Evolutionary conservation across 2,888 invertebrate species (phyloP).

Genomic region (Digitonthophagus gazella): DNA sequence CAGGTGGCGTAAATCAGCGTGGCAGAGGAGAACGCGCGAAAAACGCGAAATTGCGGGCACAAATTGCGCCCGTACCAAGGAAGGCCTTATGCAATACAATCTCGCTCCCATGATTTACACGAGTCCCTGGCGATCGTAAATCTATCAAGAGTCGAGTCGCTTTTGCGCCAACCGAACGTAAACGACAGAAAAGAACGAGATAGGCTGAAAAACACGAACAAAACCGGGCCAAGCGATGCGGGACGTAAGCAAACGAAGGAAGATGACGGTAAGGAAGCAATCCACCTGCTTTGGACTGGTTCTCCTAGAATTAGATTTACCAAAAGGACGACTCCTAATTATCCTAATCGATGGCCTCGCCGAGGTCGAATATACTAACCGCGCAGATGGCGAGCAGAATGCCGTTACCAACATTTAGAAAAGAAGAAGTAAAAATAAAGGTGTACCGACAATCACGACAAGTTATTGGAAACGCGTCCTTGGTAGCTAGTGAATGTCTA

Average conservation of each 20-base stretch:
- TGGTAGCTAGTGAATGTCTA: not conserved
- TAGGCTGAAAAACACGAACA: not conserved
- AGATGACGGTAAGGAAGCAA: not conserved
- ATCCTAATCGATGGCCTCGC: not conserved
- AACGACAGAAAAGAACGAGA: too few relatives aligned
- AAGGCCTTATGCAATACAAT: not conserved
- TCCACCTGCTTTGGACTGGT: not conserved
- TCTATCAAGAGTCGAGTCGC: not conserved
- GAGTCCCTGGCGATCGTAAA: not conserved
- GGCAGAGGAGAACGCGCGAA: too few relatives aligned
- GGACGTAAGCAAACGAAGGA: not conserved
- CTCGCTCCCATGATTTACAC: not conserved
- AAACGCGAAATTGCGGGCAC: not conserved
- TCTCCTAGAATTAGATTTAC: not conserved
- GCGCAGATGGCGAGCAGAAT: too few relatives aligned
- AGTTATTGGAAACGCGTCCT: not conserved
- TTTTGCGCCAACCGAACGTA: not conserved
- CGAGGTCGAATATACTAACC: too few relatives aligned
- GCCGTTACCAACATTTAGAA: not conserved
- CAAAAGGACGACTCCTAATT: not conserved
- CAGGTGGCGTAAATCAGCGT: not conserved
- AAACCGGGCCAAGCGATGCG: not conserved
- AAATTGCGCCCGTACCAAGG: not conserved
- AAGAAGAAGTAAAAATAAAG: not conserved
- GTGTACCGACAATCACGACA: not conserved